Conservation (phyloP, 1,140 invertebrate species). For the Coenobita brevimanus region DNA sequence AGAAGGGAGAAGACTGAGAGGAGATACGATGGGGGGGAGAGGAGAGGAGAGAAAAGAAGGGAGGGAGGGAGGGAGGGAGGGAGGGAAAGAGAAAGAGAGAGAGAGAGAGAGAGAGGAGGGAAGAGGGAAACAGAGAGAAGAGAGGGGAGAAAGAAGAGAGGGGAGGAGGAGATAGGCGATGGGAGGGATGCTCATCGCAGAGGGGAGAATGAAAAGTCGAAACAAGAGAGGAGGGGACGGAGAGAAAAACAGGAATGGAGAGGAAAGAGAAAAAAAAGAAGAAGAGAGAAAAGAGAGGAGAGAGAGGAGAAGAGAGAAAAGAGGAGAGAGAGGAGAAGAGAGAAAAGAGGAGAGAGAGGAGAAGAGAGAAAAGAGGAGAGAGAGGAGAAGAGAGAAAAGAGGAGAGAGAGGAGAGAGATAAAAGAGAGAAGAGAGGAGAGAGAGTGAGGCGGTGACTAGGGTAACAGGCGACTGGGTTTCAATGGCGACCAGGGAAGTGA, state of each 20-base stretch:
- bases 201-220: too few species aligned
- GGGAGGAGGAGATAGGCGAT: background rate
- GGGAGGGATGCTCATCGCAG: too few species aligned
- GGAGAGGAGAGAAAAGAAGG: too few species aligned
- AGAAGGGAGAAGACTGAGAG: background rate
- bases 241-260: background rate
- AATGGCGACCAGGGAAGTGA: background rate
- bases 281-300: background rate
- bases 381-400: background rate
- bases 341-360: background rate
- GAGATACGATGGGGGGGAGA: too few species aligned
- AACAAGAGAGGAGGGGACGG: background rate
- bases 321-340: background rate
- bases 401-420: background rate
- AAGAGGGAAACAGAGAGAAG: background rate
- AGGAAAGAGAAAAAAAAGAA: background rate
- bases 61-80: too few species aligned
- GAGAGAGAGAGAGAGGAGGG: too few species aligned
- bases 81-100: too few species aligned
- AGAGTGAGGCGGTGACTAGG: background rate
- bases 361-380: background rate
- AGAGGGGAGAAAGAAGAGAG: background rate
- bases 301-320: background rate
- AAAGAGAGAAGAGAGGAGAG: background rate
- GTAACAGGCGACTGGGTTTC: background rate